Evolutionary conservation across 2,113 vertebrate genomes (phyloP).

Genomic region (Sceloporus undulatus): DNA sequence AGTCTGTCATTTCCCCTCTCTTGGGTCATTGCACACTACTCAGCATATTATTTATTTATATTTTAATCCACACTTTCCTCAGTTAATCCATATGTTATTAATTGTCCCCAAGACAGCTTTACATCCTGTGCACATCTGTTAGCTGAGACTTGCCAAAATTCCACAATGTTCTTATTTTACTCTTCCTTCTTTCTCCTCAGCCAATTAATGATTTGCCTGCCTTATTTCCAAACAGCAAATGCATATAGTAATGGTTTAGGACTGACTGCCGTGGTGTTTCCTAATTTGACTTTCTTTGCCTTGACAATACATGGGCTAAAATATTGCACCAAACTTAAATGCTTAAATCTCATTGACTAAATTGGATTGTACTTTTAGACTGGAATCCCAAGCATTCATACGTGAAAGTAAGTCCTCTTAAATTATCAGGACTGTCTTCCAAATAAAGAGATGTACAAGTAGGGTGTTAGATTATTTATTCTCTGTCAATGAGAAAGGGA

Average conservation of each 20-base stretch:
- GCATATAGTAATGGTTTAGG: accelerated
- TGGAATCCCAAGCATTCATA: background rate
- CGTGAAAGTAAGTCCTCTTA: background rate
- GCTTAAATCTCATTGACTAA: background rate
- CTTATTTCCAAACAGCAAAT: accelerated
- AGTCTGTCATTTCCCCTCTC: constrained; percentile 18
- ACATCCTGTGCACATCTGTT: constrained; percentile 18
- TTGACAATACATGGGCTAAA: background rate
- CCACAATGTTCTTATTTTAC: background rate
- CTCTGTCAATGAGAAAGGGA: background rate
- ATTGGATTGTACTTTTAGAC: background rate
- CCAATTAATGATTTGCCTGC: background rate
- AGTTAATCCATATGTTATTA: constrained; percentile 6
- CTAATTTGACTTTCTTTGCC: background rate
- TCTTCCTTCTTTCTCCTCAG: background rate
- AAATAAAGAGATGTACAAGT: background rate
- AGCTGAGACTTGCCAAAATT: background rate
- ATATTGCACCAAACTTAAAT: background rate
- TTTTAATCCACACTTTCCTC: background rate
- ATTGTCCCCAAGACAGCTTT: accelerated
- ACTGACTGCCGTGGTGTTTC: background rate
- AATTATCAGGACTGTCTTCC: background rate
- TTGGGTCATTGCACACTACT: background rate
- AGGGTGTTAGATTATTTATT: background rate
- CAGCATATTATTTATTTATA: constrained; percentile 22